Conservation (phyloP, 2,888 invertebrate genomes). For the Limnephilus auricula region DNA sequence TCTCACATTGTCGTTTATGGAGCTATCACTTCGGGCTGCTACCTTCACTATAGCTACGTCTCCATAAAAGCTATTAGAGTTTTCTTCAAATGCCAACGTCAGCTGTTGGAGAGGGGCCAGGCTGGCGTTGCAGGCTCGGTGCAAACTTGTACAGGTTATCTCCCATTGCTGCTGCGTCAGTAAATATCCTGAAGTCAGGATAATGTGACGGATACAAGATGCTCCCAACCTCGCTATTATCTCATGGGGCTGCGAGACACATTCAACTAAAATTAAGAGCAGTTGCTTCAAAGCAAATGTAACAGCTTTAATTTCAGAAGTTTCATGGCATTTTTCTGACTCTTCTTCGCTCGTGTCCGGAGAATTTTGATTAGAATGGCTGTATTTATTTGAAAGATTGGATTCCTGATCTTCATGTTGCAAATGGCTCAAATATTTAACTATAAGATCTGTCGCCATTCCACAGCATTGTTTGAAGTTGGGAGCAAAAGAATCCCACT, state of each 20-base stretch:
- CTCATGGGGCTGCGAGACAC: conserved; percentile 93
- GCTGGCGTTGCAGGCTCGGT: conserved; percentile 91
- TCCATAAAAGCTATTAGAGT: conserved; percentile 96
- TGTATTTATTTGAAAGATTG: conserved; percentile 67
- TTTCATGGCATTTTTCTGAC: conserved; percentile 75
- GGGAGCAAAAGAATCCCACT: conserved; percentile 87
- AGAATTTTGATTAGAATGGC: conserved; percentile 70
- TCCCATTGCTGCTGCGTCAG: conserved; percentile 92
- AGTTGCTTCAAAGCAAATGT: conserved; percentile 92
- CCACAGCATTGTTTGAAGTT: conserved; percentile 98
- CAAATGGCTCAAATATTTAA: conserved; percentile 88
- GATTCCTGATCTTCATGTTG: conserved; percentile 78
- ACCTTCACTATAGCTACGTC: conserved; percentile 95
- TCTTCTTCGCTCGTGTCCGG: conserved; percentile 68
- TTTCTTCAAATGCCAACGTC: conserved; percentile 92
- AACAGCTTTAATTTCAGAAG: conserved; percentile 77
- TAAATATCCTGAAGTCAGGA: conserved; percentile 89
- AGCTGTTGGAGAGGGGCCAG: conserved; percentile 92
- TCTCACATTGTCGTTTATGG: conserved; percentile 89
- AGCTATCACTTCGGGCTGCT: conserved; percentile 92
- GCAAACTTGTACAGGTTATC: conserved; percentile 88
- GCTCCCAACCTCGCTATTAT: conserved; percentile 94
- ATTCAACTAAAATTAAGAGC: conserved; percentile 91
- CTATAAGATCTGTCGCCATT: conserved; percentile 93
- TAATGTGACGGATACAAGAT: conserved; percentile 91